Conservation (phyloP, 2,888 invertebrate genomes). For the Tetheella fluctuosa region DNA sequence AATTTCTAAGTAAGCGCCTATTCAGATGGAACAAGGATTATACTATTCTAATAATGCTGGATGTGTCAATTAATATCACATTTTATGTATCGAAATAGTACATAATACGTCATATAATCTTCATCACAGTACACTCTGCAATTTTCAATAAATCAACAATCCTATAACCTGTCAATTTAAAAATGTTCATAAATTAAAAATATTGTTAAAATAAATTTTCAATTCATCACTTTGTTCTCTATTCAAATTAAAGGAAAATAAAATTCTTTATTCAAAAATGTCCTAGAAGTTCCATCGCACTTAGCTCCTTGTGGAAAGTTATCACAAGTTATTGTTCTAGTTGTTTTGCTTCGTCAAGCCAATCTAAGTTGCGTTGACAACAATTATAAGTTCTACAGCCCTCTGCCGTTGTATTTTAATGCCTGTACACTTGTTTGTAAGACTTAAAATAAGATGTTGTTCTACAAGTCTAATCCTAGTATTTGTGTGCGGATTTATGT, state of each 20-base stretch:
- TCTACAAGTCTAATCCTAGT: neutral
- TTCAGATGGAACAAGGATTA: conserved; percentile 19
- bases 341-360: conserved; percentile 59
- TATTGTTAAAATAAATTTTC: too few species aligned
- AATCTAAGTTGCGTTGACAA: conserved; percentile 68
- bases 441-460: conserved; percentile 22
- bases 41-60: neutral
- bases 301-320: conserved; percentile 33
- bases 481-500: neutral
- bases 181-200: too few species aligned
- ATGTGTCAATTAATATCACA: neutral
- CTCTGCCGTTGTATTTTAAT: conserved; percentile 52
- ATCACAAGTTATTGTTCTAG: conserved; percentile 52
- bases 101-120: neutral
- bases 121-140: neutral
- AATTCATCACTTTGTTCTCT: neutral
- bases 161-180: too few species aligned
- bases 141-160: too few species aligned
- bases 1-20: conserved; percentile 27
- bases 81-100: neutral
- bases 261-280: neutral
- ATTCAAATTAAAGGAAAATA: neutral
- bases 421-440: conserved; percentile 33
- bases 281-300: neutral
- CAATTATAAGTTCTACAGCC: conserved; percentile 59